phyloP scores from a whole-genome alignment of 2,888 invertebrate genomes.

The Trachelus tabidus region DNA sequence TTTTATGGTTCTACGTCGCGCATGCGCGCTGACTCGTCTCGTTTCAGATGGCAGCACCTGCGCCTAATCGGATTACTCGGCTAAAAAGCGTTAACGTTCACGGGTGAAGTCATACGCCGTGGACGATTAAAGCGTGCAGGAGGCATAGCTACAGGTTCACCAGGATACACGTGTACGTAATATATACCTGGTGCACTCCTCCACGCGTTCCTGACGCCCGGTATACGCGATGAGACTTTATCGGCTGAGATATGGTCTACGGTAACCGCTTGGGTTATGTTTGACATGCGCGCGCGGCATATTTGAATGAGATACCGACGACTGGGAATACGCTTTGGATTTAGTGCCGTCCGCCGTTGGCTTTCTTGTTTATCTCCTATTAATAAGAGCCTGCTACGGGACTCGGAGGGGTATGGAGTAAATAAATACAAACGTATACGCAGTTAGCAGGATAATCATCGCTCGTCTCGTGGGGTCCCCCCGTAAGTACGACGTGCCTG shows the following conservation, averaged over 20 bases:
- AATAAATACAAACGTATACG: background rate
- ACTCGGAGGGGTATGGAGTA: background rate
- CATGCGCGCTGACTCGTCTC: background rate
- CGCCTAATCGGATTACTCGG: conserved; percentile 38
- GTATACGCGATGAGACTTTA: background rate
- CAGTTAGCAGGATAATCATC: conserved; percentile 4
- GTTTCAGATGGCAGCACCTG: conserved; percentile 32
- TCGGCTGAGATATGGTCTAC: background rate
- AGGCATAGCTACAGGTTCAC: background rate
- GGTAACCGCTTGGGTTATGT: background rate
- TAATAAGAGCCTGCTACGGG: background rate
- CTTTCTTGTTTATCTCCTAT: background rate
- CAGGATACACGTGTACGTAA: background rate
- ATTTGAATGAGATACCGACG: background rate
- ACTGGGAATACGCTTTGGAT: background rate
- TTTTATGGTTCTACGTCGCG: background rate
- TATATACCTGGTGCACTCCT: background rate
- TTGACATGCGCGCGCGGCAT: background rate
- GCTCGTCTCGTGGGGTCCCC: background rate
- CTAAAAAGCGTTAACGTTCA: conserved; percentile 8
- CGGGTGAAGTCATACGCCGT: background rate
- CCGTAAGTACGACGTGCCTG: background rate
- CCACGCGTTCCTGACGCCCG: background rate
- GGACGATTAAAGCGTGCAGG: background rate
- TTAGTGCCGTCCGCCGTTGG: background rate